Base-by-base conservation (phyloP, 2,888 invertebrate species). In the Coleophora flavipennella region DNA sequence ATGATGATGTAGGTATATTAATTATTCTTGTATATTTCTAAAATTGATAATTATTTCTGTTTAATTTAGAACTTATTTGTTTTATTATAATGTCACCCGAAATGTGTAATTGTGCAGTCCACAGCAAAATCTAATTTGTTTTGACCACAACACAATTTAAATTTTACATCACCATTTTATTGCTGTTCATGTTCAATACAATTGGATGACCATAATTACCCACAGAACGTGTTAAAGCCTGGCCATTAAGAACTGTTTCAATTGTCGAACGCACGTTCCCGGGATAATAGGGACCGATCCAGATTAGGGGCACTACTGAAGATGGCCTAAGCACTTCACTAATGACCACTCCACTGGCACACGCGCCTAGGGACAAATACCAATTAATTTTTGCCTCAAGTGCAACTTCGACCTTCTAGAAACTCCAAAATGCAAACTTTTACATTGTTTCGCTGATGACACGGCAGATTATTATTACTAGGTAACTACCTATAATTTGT, bases 121-220 rank as follows among this genome's bases (percentile, higher is more conserved):
- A 20, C 6, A 6, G 20, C 20, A 20, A 20, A 20, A 20, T 20
- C 20, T 4, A 20, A 20, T 20, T 20, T 20, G 20, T 20, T 53
- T 49, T 42, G 43, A 47, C 39, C 39, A 49, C 43, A 48, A 49
- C 44, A 46, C 53, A 52, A 59, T 66, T 66, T 62, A 53, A 60
- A 64, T 57, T 57, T 60, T 55, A 59, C 57, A 59, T 57, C 61
- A 20, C 20, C 20, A 20, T 20, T 20, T 3, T 20, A 6, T 6
- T 20, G 6, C 20, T 20, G 20, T 20, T 4, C 20, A 20, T 4
- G 56, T 55, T 50, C 62, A 50, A 57, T 60, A 57, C 66, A 67
- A 71, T 71, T 63, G 62, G 56, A 59, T 51, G 51, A 55, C 62
- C 64, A 59, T 71, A 73, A 78, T 79, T 77, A 72, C 68, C 69